These are phyloP conservation scores for Anolis sagrei DNA, from an alignment of 2,113 vertebrate species.

Conservation along the genomic window DNA sequence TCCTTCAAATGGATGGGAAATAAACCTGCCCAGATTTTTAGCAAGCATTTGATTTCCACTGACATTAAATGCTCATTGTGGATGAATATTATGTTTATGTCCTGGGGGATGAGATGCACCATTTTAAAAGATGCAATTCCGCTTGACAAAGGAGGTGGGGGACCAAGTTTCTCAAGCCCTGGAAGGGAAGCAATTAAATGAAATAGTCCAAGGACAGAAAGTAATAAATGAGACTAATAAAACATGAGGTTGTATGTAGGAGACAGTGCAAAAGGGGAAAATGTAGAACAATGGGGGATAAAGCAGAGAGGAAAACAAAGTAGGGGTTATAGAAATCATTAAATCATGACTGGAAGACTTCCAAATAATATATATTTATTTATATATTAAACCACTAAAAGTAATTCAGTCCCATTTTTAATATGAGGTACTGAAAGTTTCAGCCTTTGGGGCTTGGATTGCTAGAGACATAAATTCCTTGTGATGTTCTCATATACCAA, in stretches of 20 bases:
- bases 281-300: neutral
- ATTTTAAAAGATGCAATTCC: neutral
- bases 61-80: neutral
- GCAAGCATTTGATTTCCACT: neutral
- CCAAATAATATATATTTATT: neutral
- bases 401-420: neutral
- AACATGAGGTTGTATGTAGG: neutral
- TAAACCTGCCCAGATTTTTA: slow-evolving; percentile 2
- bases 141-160: neutral
- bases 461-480: neutral
- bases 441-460: neutral
- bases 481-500: neutral
- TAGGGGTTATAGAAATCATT: neutral
- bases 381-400: neutral
- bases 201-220: slow-evolving; percentile 11
- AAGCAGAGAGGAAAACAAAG: neutral
- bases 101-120: neutral
- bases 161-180: neutral
- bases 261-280: neutral
- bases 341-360: neutral
- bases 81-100: neutral
- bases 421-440: neutral
- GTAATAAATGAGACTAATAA: slow-evolving; percentile 16
- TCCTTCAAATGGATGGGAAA: neutral
- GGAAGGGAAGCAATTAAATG: slow-evolving; percentile 19